Evolutionary conservation across 2,888 invertebrate genomes (phyloP).

Genomic region (Toxonevra muliebris): DNA sequence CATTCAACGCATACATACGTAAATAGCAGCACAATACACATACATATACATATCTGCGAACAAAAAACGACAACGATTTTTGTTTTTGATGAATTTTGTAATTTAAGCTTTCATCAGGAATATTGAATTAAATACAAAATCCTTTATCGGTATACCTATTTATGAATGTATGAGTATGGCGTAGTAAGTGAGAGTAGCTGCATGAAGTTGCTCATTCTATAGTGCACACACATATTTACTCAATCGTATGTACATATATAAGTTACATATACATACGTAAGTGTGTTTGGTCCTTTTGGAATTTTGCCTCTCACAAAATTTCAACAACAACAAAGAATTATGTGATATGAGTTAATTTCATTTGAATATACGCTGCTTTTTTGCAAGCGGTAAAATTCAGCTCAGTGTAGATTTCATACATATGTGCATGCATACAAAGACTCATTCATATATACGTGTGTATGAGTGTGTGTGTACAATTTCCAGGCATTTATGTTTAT

Average conservation of each 20-base stretch:
- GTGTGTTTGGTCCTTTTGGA: not conserved
- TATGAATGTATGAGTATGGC: constrained; percentile 4
- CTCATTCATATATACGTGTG: not conserved
- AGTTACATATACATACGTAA: not conserved
- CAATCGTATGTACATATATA: not conserved
- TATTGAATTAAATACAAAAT: constrained; percentile 41
- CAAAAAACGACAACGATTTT: constrained; percentile 14
- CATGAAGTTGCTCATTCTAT: constrained; percentile 8
- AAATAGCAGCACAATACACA: not conserved
- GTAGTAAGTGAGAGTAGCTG: constrained; percentile 1
- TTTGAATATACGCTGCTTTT: constrained; percentile 41
- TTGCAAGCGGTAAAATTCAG: constrained; percentile 26
- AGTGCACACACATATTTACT: not conserved
- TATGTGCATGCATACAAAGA: constrained; percentile 1
- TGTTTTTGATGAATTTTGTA: constrained; percentile 30
- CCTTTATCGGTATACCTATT: constrained; percentile 13
- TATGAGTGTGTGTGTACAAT: not conserved
- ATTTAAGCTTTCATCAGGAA: constrained; percentile 42
- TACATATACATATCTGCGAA: not conserved
- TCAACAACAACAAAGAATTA: not conserved
- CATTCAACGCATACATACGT: no score
- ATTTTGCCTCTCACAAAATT: not conserved
- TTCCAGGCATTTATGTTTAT: not conserved
- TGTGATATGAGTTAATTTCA: constrained; percentile 35
- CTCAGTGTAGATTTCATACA: constrained; percentile 28